These are phyloP conservation scores for Mesoclemmys tuberculata DNA, from an alignment of 2,113 vertebrate species.

Conservation along the genomic window DNA sequence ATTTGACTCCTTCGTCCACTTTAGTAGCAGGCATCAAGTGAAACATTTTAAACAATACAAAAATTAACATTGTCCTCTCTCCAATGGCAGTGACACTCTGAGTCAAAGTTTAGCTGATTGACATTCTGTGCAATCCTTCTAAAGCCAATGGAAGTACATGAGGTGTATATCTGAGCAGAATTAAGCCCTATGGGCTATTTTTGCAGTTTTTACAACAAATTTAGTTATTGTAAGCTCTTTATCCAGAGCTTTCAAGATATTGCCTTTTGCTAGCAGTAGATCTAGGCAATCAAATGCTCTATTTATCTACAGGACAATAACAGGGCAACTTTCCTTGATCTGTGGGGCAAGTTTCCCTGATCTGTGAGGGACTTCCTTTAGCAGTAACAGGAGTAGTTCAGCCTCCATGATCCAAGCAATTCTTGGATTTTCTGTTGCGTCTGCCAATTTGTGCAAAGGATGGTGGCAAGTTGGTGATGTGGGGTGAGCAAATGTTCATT, in stretches of 20 bases:
- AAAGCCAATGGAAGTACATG: neutral
- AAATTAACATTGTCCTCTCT: neutral
- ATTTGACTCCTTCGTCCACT: neutral
- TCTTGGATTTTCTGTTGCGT: neutral
- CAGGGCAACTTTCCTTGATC: neutral
- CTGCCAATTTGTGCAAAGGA: neutral
- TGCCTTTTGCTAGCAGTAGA: no score
- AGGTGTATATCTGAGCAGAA: neutral
- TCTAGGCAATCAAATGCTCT: neutral
- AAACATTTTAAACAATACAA: neutral
- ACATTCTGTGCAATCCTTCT: neutral
- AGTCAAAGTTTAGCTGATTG: neutral
- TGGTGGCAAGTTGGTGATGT: neutral
- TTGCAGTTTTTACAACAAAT: neutral
- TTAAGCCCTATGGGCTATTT: neutral
- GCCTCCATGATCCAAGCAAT: neutral
- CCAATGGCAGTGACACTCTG: neutral
- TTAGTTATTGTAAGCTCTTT: neutral
- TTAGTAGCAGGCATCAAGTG: neutral
- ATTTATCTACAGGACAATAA: neutral
- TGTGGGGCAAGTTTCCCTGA: neutral
- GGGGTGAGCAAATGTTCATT: neutral
- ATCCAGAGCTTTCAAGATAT: no score
- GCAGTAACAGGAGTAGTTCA: neutral
- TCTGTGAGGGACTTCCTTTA: neutral